Conservation (phyloP, 2,797 vertebrate genomes). For the Bovichtus variegatus region DNA sequence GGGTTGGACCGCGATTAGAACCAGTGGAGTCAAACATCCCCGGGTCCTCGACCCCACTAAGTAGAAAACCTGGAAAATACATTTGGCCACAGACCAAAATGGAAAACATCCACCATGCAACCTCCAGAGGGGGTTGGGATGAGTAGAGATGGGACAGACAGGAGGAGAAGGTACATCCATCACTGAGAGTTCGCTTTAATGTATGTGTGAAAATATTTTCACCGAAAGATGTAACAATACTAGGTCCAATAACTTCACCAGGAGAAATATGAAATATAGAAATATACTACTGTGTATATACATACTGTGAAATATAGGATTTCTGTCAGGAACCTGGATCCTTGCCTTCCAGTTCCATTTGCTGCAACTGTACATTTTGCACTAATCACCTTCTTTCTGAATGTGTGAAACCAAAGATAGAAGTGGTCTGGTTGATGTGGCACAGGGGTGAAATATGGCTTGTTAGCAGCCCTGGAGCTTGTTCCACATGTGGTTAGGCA, state of each 20-base stretch:
- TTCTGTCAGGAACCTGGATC: slow-evolving; percentile 8
- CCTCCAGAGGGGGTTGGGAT: slow-evolving; percentile 47
- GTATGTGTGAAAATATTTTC: slow-evolving; percentile 31
- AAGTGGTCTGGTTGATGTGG: slow-evolving; percentile 75
- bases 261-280: no score
- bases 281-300: no score
- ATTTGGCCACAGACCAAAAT: slow-evolving; percentile 80
- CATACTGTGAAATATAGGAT: background rate
- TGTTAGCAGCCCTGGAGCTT: slow-evolving; percentile 77
- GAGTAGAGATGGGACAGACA: slow-evolving; percentile 40
- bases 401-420: slow-evolving; percentile 75
- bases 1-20: slow-evolving; percentile 85
- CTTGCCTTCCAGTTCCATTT: slow-evolving; percentile 26
- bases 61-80: slow-evolving; percentile 87
- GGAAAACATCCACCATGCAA: slow-evolving; percentile 70
- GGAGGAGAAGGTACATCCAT: slow-evolving; percentile 36
- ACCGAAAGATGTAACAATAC: slow-evolving; percentile 22
- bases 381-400: slow-evolving; percentile 62
- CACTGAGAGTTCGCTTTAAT: slow-evolving; percentile 39
- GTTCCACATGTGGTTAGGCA: slow-evolving; percentile 77
- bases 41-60: slow-evolving; percentile 79
- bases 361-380: slow-evolving; percentile 54
- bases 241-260: background rate
- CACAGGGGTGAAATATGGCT: slow-evolving; percentile 68
- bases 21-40: slow-evolving; percentile 80